Conservation (phyloP, 2,888 invertebrate genomes). For the Serrognathus titanus region DNA sequence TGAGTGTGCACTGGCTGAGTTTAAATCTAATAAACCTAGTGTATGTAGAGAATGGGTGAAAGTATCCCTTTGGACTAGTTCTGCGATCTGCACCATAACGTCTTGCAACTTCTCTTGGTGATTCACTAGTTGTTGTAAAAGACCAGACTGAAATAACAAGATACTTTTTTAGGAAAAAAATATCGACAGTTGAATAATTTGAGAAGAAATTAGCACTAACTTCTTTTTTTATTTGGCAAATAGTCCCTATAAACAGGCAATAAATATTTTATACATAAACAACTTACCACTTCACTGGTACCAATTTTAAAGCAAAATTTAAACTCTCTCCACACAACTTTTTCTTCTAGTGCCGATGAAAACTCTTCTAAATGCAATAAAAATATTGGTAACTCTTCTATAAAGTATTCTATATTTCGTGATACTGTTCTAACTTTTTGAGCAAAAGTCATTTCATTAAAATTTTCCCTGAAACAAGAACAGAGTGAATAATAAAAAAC, state of each 20-base stretch:
- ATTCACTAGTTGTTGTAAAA: constrained; percentile 51
- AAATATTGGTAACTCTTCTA: constrained; percentile 62
- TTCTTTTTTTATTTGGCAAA: too few species aligned
- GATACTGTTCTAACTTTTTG: constrained; percentile 60
- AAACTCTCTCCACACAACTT: constrained; percentile 60
- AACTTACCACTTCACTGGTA: constrained; percentile 62
- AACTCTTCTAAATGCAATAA: constrained; percentile 60
- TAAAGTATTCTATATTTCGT: constrained; percentile 59
- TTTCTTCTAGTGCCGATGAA: constrained; percentile 60
- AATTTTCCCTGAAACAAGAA: constrained; percentile 52
- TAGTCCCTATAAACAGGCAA: neutral
- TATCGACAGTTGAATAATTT: too few species aligned
- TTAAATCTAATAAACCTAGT: constrained; percentile 53
- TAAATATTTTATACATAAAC: constrained; percentile 28
- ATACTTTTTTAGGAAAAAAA: too few species aligned
- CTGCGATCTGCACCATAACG: constrained; percentile 54
- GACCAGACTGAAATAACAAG: constrained; percentile 47
- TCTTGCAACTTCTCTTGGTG: constrained; percentile 52
- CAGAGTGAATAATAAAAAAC: constrained; percentile 23
- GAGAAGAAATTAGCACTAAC: too few species aligned
- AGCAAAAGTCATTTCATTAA: constrained; percentile 57
- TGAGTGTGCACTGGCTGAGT: neutral
- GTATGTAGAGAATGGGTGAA: constrained; percentile 58
- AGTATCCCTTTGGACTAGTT: constrained; percentile 60
- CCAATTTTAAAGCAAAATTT: constrained; percentile 62